These are phyloP conservation scores for Patagioenas fasciata DNA, from an alignment of 2,113 vertebrate genomes.

Conservation along the genomic window DNA sequence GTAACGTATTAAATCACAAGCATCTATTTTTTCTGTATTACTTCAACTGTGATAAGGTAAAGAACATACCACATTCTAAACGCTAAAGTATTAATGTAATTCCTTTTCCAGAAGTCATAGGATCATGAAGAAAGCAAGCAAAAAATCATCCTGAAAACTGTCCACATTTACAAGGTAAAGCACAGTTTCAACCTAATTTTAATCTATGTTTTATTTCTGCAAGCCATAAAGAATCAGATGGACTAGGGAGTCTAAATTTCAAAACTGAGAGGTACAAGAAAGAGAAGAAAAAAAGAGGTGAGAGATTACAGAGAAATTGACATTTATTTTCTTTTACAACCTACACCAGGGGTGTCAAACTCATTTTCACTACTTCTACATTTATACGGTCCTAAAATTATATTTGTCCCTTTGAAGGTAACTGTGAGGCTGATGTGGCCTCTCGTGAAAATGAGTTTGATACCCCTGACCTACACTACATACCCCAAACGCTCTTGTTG, in stretches of 20 bases:
- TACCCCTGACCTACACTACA: background rate
- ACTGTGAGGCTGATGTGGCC: no score
- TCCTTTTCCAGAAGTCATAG: background rate
- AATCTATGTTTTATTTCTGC: background rate
- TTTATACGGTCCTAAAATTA: no score
- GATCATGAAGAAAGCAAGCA: background rate
- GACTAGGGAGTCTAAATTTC: background rate
- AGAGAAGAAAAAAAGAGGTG: background rate
- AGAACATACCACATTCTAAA: background rate
- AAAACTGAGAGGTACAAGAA: background rate
- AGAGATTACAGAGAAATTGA: background rate
- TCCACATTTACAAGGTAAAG: background rate
- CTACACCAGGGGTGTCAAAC: background rate
- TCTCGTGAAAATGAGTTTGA: no score
- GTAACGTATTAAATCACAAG: background rate
- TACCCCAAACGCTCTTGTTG: background rate
- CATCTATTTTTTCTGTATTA: background rate
- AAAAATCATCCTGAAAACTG: background rate
- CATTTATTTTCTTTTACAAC: background rate
- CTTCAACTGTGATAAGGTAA: background rate
- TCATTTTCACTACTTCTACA: no score
- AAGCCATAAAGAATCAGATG: background rate
- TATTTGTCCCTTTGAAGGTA: no score
- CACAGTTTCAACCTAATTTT: background rate
- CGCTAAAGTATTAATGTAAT: background rate